Conservation (phyloP, 2,888 invertebrate species). For the Thera britannica region DNA sequence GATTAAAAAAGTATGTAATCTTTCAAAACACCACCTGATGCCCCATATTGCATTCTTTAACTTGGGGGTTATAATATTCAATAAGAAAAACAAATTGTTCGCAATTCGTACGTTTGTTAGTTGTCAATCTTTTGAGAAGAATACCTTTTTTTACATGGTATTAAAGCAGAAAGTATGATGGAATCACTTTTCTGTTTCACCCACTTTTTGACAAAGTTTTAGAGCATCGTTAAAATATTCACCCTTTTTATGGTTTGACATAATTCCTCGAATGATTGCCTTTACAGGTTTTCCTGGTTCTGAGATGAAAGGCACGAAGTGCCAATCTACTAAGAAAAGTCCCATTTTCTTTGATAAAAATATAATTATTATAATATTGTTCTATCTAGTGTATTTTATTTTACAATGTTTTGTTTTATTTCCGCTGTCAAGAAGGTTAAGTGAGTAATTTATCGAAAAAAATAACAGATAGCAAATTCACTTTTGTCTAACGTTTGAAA, state of each 20-base stretch:
- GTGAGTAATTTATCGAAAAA: neutral
- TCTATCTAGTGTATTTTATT: slow-evolving; percentile 2
- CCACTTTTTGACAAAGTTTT: neutral
- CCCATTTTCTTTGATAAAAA: slow-evolving; percentile 13
- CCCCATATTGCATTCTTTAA: too few species aligned
- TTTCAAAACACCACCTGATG: too few species aligned
- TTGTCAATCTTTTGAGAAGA: too few species aligned
- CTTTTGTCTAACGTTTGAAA: too few species aligned
- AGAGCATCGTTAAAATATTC: slow-evolving; percentile 3
- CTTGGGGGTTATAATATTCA: too few species aligned
- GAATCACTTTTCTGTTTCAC: neutral
- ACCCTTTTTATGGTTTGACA: slow-evolving; percentile 2
- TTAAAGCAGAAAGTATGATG: neutral
- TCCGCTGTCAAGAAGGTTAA: neutral
- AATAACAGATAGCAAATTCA: too few species aligned
- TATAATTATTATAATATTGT: slow-evolving; percentile 10
- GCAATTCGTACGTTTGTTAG: too few species aligned
- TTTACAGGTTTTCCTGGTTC: slow-evolving; percentile 5
- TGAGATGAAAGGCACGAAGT: slow-evolving; percentile 3
- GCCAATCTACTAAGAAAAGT: neutral
- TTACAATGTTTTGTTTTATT: slow-evolving; percentile 12
- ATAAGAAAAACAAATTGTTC: too few species aligned
- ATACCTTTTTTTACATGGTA: too few species aligned
- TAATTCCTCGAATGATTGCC: slow-evolving; percentile 3
- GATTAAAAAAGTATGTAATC: too few species aligned